Evolutionary conservation across 2,888 invertebrate species (phyloP).

Genomic region (Nasonia oneida): DNA sequence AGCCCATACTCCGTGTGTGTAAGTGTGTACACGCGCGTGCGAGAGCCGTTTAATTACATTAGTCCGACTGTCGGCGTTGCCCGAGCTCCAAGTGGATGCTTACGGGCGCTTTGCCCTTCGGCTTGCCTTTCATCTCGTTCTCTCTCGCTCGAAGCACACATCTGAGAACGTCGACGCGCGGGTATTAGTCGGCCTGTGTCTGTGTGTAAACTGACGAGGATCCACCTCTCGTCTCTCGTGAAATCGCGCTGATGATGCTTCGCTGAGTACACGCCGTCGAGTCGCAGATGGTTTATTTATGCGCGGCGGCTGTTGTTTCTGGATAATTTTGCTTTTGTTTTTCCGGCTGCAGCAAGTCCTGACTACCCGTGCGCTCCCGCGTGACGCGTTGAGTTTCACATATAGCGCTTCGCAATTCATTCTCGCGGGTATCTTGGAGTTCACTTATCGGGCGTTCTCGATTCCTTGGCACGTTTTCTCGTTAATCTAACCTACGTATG

Average conservation of each 20-base stretch:
- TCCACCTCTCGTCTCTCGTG: not conserved
- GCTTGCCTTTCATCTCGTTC: conserved; percentile 54
- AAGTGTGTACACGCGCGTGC: conserved; percentile 15
- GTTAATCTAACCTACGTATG: no score
- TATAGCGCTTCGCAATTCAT: no score
- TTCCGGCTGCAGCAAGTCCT: not conserved
- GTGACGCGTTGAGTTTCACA: no score
- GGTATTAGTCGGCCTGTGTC: conserved; percentile 32
- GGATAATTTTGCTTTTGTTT: not conserved
- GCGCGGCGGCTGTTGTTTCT: not conserved
- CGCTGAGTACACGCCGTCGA: not conserved
- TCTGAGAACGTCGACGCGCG: not conserved
- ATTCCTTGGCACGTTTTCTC: no score
- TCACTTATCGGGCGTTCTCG: no score
- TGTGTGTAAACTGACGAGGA: not conserved
- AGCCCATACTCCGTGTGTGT: not conserved
- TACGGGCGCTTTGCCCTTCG: conserved; percentile 65
- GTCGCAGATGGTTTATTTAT: not conserved
- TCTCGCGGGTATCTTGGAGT: no score
- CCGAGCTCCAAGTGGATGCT: not conserved
- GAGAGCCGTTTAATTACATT: conserved; percentile 73
- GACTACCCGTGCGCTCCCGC: not conserved
- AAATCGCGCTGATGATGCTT: not conserved
- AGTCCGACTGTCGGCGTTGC: conserved; percentile 59
- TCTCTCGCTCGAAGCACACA: not conserved